Base-by-base conservation (phyloP, 2,797 vertebrate genomes). In the Sebastes oblongus region DNA sequence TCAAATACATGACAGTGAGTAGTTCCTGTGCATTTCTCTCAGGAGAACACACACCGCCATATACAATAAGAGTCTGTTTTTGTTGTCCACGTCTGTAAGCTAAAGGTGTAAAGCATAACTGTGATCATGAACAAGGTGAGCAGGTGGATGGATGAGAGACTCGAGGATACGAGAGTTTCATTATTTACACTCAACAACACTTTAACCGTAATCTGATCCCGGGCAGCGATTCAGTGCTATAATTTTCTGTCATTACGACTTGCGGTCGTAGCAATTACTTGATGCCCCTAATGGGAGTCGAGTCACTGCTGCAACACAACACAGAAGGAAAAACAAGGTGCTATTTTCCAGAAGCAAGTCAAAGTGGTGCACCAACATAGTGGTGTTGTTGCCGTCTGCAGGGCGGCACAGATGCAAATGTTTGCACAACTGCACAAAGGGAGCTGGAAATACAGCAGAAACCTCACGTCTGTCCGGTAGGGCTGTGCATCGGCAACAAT, bases 1-100 rank as follows among this genome's bases (percentile, higher is more conserved):
- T 99, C 46, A 99, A 99, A 92, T 99, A 99, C 55, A 99, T 99
- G 98, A 98, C 95, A 14, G 98, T 99, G 91, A 97, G 98, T 97
- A 81, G 3, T 75, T 25, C 24, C 3, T 69, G 27, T 52, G 25
- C 14, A 1, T 8, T 5, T 62, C 66, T 25, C 27, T 56, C 54
- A 29, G 24, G 20, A 39, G 32, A 66, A 42, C 59, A 78, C 13
- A 64, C 55, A 74, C 50, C 4, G 59, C 24, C 13, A 64, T 52
- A 11, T 36, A 42, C 39, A 42, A 42, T 16, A 42, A 66, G 42
- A 58, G 29, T 29, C 20, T 60, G 13, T 71, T 55, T 74, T 30
- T 64, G n/a, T 46, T 46, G 42, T 46, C 58, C 1, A 18, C 14
- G 2, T 54, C 55, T 65, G 56, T 13, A 16, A 50, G 29, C 6